Evolutionary conservation across 2,113 vertebrate species (phyloP), one percentile per base, ranked within the genome.

Genomic region (Brachyhypopomus gauderio): DNA sequence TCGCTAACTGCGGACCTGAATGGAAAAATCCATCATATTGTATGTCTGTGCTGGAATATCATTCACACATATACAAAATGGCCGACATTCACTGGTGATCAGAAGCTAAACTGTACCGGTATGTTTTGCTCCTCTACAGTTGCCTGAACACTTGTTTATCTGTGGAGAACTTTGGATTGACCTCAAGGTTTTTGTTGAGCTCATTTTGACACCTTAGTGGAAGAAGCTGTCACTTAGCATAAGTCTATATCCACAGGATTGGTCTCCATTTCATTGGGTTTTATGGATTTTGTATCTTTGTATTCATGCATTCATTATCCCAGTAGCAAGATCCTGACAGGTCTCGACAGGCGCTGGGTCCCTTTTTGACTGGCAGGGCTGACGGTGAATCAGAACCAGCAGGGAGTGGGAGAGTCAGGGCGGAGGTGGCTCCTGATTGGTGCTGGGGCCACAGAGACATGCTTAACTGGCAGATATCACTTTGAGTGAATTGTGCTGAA

Each of bases 381-480:
- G 11, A n/a, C n/a, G 75, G 75, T 62, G 20, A 30, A 55, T 67
- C 16, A 36, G 59, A 77, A 19, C 23, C 5, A 60, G 19, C 75
- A 20, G 52, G 62, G 62, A 62, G 45, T 14, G 12, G 56, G 5
- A n/a, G 56, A 1, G 59, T 38, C 58, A 63, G 34, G 41, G 58
- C 55, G 1, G 23, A 30, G 17, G 30, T 19, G 12, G 66, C 9
- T 9, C 38, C 20, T 27, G 62, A 81, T 72, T 75, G 60, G 30
- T 66, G 62, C 73, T 70, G 36, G 25, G 25, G 72, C 78, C 78
- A 55, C 25, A 75, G 80, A 67, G 23, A 38, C 79, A 34, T 74
- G 78, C 78, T 36, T 86, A 88, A 90, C 83, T 86, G 87, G 90
- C 88, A 88, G 85, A 56, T 81, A 80, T 88, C 85, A 69, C 84